A percentile compares a stretch with the other conserved stretches of the same genome.
Conservation (phyloP, 2,797 vertebrate genomes). For the Microctenopoma stevenorrisi region DNA sequence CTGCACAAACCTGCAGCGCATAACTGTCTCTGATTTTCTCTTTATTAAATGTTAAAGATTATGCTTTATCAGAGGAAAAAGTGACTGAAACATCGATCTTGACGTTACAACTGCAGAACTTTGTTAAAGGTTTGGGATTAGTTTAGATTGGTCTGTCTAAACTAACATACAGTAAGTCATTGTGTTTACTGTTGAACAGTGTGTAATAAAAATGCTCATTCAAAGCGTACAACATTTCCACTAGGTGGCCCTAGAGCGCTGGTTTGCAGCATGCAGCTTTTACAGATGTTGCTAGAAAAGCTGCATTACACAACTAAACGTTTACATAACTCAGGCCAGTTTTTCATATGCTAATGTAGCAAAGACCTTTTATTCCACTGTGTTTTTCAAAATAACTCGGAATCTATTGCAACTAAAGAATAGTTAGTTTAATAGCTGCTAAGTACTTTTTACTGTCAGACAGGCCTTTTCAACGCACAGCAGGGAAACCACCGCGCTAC, state of each 20-base stretch:
- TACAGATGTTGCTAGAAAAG: neutral
- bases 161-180: no score
- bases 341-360: neutral
- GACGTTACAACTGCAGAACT: no score
- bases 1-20: no score
- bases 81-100: no score
- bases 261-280: neutral
- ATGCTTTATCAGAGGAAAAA: no score
- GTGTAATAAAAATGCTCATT: no score
- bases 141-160: no score
- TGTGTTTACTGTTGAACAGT: no score
- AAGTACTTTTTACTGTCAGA: neutral
- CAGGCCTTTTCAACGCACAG: neutral
- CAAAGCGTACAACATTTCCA: conserved; percentile 8
- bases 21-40: no score
- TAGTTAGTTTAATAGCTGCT: neutral
- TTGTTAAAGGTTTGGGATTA: no score
- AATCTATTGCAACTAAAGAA: neutral
- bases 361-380: neutral
- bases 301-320: neutral
- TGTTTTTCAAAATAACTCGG: neutral
- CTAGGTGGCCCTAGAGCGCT: conserved; percentile 50
- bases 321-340: neutral
- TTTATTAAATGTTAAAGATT: no score
- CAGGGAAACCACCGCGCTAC: neutral